These are phyloP conservation scores for Antennarius maculatus DNA, from an alignment of 2,797 vertebrate species.

Conservation along the genomic window DNA sequence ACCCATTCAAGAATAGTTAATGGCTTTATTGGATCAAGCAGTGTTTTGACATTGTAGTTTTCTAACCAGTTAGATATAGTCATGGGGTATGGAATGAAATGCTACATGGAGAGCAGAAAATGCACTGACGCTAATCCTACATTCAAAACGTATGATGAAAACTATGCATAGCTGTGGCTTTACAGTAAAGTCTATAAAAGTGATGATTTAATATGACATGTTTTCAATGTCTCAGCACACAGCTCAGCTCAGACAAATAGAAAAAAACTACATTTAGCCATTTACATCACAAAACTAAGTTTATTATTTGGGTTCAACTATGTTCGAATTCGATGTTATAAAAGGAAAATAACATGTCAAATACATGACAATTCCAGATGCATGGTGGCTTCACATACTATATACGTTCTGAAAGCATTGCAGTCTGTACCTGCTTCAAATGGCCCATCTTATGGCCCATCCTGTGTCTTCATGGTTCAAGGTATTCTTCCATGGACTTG, in stretches of 20 bases:
- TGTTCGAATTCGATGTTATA: not conserved
- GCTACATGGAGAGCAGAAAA: conserved; percentile 63
- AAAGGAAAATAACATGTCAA: not conserved
- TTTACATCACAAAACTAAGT: not conserved
- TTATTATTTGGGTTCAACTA: conserved; percentile 8
- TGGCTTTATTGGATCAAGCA: conserved; percentile 82
- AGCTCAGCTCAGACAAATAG: conserved; percentile 29
- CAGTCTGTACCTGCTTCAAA: conserved; percentile 73
- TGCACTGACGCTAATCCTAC: conserved; percentile 50
- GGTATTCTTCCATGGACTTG: conserved; percentile 26
- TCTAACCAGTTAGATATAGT: conserved; percentile 63
- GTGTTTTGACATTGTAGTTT: conserved; percentile 70
- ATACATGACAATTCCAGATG: conserved; percentile 20
- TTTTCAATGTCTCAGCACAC: conserved; percentile 2
- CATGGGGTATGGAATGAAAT: conserved; percentile 73
- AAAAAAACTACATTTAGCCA: conserved; percentile 34
- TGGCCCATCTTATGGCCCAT: conserved; percentile 65
- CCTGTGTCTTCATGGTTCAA: conserved; percentile 46
- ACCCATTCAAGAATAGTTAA: conserved; percentile 77
- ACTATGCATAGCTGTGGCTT: conserved; percentile 18
- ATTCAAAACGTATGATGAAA: conserved; percentile 37
- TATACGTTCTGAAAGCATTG: conserved; percentile 59
- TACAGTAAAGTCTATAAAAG: conserved; percentile 24
- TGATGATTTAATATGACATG: conserved; percentile 11
- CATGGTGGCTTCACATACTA: conserved; percentile 35